Percentiles rank a stretch among this genome's conserved stretches.
Conservation (phyloP, 2,888 invertebrate genomes). For the Adela reaumurella region DNA sequence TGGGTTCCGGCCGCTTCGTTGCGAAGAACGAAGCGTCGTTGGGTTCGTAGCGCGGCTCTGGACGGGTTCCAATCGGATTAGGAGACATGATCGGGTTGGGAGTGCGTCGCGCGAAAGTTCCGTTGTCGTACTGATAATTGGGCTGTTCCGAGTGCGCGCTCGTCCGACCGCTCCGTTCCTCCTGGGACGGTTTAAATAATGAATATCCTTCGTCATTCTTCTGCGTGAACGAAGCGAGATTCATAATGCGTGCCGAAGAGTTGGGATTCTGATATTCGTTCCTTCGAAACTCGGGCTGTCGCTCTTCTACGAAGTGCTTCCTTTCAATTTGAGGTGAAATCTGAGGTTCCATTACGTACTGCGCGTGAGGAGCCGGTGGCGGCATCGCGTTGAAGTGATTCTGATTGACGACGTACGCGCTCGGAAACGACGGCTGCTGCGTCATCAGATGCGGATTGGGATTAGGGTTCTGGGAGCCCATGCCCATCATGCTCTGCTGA, state of each 20-base stretch:
- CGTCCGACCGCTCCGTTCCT: slow-evolving; percentile 17
- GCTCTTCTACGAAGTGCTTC: slow-evolving; percentile 13
- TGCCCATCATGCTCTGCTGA: slow-evolving; percentile 35
- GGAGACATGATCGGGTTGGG: slow-evolving; percentile 37
- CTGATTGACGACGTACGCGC: slow-evolving; percentile 27
- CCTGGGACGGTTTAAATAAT: slow-evolving; percentile 33
- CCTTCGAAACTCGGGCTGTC: not conserved
- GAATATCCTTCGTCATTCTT: slow-evolving; percentile 48
- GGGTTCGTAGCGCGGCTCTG: slow-evolving; percentile 20
- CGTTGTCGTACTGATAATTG: slow-evolving; percentile 22
- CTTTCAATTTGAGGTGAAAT: slow-evolving; percentile 18
- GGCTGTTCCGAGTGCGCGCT: slow-evolving; percentile 25
- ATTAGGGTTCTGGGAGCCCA: slow-evolving; percentile 21
- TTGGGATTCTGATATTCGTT: not conserved
- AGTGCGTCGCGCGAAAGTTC: slow-evolving; percentile 18
- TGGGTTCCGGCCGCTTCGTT: slow-evolving; percentile 27
- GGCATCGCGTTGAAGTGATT: slow-evolving; percentile 11
- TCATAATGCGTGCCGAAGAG: slow-evolving; percentile 21
- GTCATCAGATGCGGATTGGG: slow-evolving; percentile 15
- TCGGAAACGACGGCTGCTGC: slow-evolving; percentile 24
- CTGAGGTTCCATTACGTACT: slow-evolving; percentile 19
- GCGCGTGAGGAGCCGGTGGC: slow-evolving; percentile 10
- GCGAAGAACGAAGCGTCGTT: slow-evolving; percentile 5
- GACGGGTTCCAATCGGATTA: slow-evolving; percentile 41
- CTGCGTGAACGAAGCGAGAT: slow-evolving; percentile 42